Conservation (phyloP, 2,113 vertebrate genomes). For the Cathartes aura region DNA sequence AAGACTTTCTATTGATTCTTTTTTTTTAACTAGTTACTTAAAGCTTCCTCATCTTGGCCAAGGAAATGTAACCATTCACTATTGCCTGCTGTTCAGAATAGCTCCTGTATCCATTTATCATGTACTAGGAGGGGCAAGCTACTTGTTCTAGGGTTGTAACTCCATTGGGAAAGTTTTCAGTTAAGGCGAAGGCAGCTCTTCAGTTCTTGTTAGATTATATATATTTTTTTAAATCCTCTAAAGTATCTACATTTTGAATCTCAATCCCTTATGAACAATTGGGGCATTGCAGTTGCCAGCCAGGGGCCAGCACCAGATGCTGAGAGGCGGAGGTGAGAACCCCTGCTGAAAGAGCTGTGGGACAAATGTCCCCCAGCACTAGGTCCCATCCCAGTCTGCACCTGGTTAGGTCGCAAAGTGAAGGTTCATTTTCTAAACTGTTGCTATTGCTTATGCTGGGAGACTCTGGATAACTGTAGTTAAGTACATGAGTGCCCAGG, state of each 20-base stretch:
- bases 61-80: conserved; percentile 36
- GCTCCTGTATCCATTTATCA: conserved; percentile 27
- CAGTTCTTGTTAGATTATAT: neutral
- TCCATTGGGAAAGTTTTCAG: neutral
- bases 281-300: neutral
- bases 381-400: neutral
- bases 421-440: neutral
- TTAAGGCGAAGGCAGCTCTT: neutral
- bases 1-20: conserved; percentile 51
- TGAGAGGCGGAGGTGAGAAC: neutral
- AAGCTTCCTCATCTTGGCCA: conserved; percentile 35
- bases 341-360: neutral
- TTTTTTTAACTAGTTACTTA: conserved; percentile 48
- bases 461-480: neutral
- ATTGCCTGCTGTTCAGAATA: conserved; percentile 38
- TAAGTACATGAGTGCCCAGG: accelerated
- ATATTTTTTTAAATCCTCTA: neutral
- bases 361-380: neutral
- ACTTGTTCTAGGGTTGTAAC: neutral
- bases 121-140: neutral
- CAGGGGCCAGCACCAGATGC: neutral
- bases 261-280: neutral
- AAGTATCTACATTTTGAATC: neutral
- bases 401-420: neutral
- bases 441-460: neutral